These are phyloP conservation scores for Lagodon rhomboides DNA, from an alignment of 2,797 vertebrate genomes.

Conservation along the genomic window DNA sequence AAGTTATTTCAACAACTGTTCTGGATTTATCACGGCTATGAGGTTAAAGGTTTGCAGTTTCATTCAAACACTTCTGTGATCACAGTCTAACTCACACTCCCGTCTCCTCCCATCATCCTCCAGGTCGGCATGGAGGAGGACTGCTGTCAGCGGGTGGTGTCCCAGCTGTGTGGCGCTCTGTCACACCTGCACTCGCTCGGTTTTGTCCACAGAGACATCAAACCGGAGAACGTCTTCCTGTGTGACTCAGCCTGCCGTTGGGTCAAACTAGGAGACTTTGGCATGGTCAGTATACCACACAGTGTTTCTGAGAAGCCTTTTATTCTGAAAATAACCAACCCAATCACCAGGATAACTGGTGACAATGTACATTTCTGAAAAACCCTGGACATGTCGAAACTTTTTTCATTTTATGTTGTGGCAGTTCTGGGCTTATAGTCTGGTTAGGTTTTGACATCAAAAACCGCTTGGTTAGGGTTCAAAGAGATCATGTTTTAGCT, in stretches of 20 bases:
- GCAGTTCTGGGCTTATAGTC: too few species aligned
- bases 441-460: too few species aligned
- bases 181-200: slow-evolving; percentile 95
- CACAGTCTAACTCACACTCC: not conserved
- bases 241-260: slow-evolving; percentile 87
- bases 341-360: too few species aligned
- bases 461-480: too few species aligned
- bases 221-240: slow-evolving; percentile 96
- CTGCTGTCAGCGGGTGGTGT: slow-evolving; percentile 88
- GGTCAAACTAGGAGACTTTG: slow-evolving; percentile 94
- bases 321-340: not conserved
- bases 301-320: not conserved
- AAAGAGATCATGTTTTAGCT: too few species aligned
- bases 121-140: slow-evolving; percentile 83
- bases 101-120: not conserved
- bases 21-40: not conserved
- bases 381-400: too few species aligned
- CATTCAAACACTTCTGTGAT: not conserved
- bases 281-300: slow-evolving; percentile 82
- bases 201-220: slow-evolving; percentile 96
- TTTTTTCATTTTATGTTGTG: too few species aligned
- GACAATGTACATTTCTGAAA: too few species aligned
- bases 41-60: too few species aligned
- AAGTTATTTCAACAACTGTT: rapidly evolving
- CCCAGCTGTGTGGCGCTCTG: slow-evolving; percentile 91